Conservation (phyloP, 2,797 vertebrate species). For the Gymnoscopelus braueri region DNA sequence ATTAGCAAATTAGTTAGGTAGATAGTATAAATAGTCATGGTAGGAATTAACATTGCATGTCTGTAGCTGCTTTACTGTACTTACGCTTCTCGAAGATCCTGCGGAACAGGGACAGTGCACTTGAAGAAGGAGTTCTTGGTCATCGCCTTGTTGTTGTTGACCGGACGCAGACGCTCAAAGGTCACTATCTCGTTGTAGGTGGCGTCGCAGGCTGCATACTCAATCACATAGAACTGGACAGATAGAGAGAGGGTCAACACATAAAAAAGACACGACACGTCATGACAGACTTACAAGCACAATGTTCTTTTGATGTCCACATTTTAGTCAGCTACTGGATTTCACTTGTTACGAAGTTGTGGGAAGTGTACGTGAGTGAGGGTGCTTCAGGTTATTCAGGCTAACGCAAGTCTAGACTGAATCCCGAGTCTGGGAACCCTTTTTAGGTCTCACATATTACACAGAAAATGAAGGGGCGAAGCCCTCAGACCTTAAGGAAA, state of each 20-base stretch:
- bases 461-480: no score
- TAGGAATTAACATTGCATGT: background rate
- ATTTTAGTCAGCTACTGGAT: no score
- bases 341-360: no score
- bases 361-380: no score
- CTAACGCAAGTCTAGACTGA: no score
- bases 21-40: background rate
- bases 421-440: no score
- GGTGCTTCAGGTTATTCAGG: no score
- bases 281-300: no score
- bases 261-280: background rate
- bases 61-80: slow-evolving; percentile 58
- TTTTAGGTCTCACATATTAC: no score
- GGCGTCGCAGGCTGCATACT: slow-evolving; percentile 97
- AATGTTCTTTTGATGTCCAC: no score
- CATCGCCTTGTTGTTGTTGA: slow-evolving; percentile 94
- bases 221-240: slow-evolving; percentile 95
- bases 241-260: slow-evolving; percentile 3
- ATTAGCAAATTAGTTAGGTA: background rate
- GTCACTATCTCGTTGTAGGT: slow-evolving; percentile 99
- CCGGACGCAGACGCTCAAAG: slow-evolving; percentile 93
- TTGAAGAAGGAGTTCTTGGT: slow-evolving; percentile 94
- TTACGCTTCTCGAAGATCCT: slow-evolving; percentile 95
- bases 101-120: slow-evolving; percentile 93
- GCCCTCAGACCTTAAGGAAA: no score